Base-by-base conservation (phyloP, 2,113 vertebrate species). In the Phyllopteryx taeniolatus region DNA sequence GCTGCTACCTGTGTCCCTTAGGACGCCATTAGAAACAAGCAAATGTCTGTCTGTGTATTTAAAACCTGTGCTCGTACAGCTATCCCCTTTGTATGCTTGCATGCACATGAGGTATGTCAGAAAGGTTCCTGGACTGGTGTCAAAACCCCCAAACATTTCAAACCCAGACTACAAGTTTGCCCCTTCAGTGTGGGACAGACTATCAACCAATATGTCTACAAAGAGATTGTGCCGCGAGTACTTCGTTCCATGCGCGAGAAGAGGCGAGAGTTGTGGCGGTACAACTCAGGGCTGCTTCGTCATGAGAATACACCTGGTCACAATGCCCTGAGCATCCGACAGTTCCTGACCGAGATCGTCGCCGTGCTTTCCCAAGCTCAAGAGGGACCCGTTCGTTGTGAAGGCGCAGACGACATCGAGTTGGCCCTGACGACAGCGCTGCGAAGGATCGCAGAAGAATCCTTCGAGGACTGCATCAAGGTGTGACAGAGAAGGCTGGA, bases 1-100 rank as follows among this genome's bases (percentile, higher is more conserved):
- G 71, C 51, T 79, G 77, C 82, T 85, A 86, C 85, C 81, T 77
- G 76, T 68, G 73, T 22, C 68, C 65, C 49, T 53, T 4, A n/a
- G 54, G 61, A 71, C 51, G 60, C 54, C 70, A 77, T 65, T 80
- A 67, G 65, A 81, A 74, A 85, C 71, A 81, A 79, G 46, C 1
- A 5, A 53, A 27, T 57, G 33, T 62, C 19, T 77, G 47, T 54
- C 56, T 71, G 57, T 64, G 33, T 57, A 51, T 66, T 22, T 68
- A 39, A 47, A 12, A n/a, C 13, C 56, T 74, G 20, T 53, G n/a
- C 19, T 15, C 27, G 51, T 19, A 27, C 12, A 73, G 17, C 10
- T 3, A 12, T 47, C 1, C 0, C 0, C 33, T 31, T 49, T 77
- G 51, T 75, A 8, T 68, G 9, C 22, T 2, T 35, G 71, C 61